Evolutionary conservation across 2,113 vertebrate genomes (phyloP), one percentile per base, ranked within the genome.

Genomic region (Paralichthys olivaceus): DNA sequence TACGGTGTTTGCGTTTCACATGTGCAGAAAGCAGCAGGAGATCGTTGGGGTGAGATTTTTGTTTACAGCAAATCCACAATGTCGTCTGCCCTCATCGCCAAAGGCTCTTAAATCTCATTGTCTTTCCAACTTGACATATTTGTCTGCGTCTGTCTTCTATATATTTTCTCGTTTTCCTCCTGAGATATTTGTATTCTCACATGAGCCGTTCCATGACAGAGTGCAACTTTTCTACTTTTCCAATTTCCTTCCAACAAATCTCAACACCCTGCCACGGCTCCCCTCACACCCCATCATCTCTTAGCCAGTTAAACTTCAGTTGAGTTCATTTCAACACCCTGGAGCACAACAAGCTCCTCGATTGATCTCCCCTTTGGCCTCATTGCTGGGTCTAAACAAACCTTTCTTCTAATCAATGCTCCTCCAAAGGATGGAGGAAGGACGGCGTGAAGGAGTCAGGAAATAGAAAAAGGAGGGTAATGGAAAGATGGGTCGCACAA

Each of bases 301-400:
- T 58, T 40, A 63, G 47, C 58, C 59, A 56, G 37, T 56, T 70
- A 19, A 70, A n/a, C 69, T 77, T 81, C 62, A 66, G 61, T 9
- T 55, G 72, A 77, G 71, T 77, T 83, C 32, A 74, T 81, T 75
- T 73, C 49, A 60, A 77, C 28, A 40, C 62, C 61, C 60, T 45
- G 2, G 69, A 81, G 80, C 62, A 58, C 23, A 26, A 62, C 47
- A 23, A 19, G 55, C 34, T 73, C 22, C 53, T 49, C 32, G 17
- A 77, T 37, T 20, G n/a, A 79, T 57, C 76, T 56, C 75, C 81
- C 61, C 74, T 67, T 65, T 59, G 66, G 80, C 78, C 61, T 69
- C 20, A 49, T 61, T 77, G 28, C 75, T 76, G 29, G 12, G 72
- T 69, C 69, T 73, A 62, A 60, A 73, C 65, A 58, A 61, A 17